These are phyloP conservation scores for Reticulitermes speratus DNA, from an alignment of 1,140 invertebrate genomes.

Conservation along the genomic window DNA sequence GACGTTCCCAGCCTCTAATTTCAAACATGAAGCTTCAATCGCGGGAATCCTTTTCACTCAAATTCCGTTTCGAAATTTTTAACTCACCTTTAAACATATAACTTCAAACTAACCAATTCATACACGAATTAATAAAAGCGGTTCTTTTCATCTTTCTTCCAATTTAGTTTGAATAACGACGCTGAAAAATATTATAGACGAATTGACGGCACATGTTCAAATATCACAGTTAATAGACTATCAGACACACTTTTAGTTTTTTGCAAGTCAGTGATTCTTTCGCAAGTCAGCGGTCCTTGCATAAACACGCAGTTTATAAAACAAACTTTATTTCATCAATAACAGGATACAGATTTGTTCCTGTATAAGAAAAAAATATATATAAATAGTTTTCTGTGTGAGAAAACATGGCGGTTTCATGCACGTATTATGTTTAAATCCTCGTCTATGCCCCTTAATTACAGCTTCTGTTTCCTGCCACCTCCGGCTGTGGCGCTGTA, in stretches of 20 bases:
- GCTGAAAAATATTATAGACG: neutral
- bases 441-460: neutral
- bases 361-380: neutral
- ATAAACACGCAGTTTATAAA: neutral
- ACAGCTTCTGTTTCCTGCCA: neutral
- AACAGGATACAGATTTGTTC: neutral
- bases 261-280: neutral
- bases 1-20: too few relatives aligned
- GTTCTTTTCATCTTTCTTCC: neutral
- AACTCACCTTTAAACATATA: neutral
- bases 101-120: neutral
- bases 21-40: too few relatives aligned
- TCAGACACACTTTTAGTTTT: neutral
- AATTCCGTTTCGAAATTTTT: neutral
- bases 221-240: neutral
- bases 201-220: neutral
- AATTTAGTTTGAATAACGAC: neutral
- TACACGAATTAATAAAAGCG: neutral
- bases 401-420: slow-evolving; percentile 6
- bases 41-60: too few relatives aligned
- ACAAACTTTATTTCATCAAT: neutral
- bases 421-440: neutral
- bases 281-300: neutral
- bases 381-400: neutral
- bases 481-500: slow-evolving; percentile 2